Evolutionary conservation across 2,797 vertebrate genomes (phyloP).

Genomic region (Lates japonicus): DNA sequence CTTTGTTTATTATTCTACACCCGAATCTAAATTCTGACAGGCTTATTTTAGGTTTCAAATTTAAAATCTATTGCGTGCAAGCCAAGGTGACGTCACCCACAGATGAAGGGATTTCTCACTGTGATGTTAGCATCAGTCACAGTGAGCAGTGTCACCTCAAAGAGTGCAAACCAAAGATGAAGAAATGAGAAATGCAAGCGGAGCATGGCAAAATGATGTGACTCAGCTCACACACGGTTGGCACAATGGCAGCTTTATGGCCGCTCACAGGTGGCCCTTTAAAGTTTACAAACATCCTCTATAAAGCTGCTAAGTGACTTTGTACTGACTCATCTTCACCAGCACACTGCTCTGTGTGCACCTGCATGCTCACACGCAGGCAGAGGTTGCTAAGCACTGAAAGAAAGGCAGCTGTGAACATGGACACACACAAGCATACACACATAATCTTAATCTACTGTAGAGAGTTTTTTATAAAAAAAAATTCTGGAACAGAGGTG

Average conservation of each 20-base stretch:
- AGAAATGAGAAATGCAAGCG: slow-evolving; percentile 48
- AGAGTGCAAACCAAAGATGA: slow-evolving; percentile 30
- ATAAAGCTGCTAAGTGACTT: slow-evolving; percentile 77
- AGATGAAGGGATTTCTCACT: slow-evolving; percentile 43
- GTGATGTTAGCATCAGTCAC: slow-evolving; percentile 42
- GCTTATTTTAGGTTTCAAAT: slow-evolving; percentile 24
- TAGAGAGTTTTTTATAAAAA: slow-evolving; percentile 19
- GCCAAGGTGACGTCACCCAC: slow-evolving; percentile 3
- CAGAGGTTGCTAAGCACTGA: slow-evolving; percentile 32
- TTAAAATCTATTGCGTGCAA: slow-evolving; percentile 33
- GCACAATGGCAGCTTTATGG: slow-evolving; percentile 79
- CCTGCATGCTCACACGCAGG: slow-evolving; percentile 62
- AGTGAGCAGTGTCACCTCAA: slow-evolving; percentile 55
- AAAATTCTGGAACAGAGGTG: slow-evolving; percentile 29
- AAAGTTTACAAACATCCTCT: slow-evolving; percentile 78
- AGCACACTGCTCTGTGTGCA: slow-evolving; percentile 62
- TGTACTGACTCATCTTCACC: slow-evolving; percentile 79
- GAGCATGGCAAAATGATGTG: slow-evolving; percentile 52
- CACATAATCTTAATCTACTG: slow-evolving; percentile 6
- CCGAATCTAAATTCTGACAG: background rate
- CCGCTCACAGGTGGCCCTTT: slow-evolving; percentile 79
- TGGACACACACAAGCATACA: background rate
- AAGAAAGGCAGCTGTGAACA: slow-evolving; percentile 14
- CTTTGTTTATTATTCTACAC: slow-evolving; percentile 1
- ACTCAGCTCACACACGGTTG: slow-evolving; percentile 69